These are phyloP conservation scores for Azorinus chamasolen DNA, from an alignment of 2,888 invertebrate species.

Conservation along the genomic window DNA sequence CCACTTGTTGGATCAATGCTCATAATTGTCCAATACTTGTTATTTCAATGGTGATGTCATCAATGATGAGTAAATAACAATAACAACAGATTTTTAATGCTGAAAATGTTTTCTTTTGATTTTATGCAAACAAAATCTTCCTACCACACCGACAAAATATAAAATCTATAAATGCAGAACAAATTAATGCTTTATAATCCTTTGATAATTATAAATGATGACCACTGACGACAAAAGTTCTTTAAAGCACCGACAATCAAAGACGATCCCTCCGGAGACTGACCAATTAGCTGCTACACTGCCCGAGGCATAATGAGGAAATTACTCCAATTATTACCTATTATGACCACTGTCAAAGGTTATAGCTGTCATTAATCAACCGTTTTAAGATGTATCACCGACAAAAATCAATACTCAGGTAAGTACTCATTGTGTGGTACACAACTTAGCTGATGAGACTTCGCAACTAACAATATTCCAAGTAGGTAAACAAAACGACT, in stretches of 20 bases:
- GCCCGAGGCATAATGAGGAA: slow-evolving; percentile 1
- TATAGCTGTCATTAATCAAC: slow-evolving; percentile 11
- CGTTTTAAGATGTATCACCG: neutral
- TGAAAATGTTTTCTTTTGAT: neutral
- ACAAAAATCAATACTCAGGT: neutral
- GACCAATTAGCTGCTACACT: neutral
- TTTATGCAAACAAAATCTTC: neutral
- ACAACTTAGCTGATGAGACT: neutral
- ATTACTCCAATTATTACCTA: slow-evolving; percentile 29
- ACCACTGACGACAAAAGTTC: too few relatives aligned
- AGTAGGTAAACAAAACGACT: too few relatives aligned
- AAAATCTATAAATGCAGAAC: too few relatives aligned
- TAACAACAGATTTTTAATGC: neutral
- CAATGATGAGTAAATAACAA: neutral
- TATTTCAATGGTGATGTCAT: neutral
- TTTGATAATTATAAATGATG: too few relatives aligned
- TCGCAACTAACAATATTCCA: too few relatives aligned
- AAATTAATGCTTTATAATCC: too few relatives aligned
- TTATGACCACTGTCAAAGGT: slow-evolving; percentile 26
- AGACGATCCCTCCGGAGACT: neutral
- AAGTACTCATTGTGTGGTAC: neutral
- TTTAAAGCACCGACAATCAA: too few relatives aligned
- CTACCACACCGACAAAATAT: neutral
- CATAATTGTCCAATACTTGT: too few relatives aligned
- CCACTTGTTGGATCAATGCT: too few relatives aligned